A percentile compares a stretch with the other conserved stretches of the same genome.
Evolutionary conservation across 1,140 invertebrate species (phyloP).

Genomic region (Bombus consobrinus): DNA sequence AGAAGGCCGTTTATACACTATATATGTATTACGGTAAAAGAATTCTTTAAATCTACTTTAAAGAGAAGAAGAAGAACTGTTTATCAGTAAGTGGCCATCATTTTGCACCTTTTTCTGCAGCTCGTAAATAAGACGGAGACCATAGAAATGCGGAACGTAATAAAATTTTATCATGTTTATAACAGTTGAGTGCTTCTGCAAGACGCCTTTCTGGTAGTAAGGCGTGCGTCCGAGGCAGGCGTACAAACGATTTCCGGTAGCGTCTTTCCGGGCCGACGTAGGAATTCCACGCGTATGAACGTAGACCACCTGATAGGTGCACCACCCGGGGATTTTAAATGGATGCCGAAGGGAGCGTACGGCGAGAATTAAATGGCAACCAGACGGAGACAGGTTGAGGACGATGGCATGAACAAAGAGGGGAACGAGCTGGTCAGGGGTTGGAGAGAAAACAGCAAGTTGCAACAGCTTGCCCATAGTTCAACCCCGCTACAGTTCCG

Average conservation of each 20-base stretch:
- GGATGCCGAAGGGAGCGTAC: constrained; percentile 59
- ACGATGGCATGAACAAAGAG: constrained; percentile 37
- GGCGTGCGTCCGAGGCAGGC: constrained; percentile 3
- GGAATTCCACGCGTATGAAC: constrained; percentile 54
- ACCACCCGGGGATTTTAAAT: constrained; percentile 68
- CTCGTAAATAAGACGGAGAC: background rate
- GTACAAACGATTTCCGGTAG: constrained; percentile 51
- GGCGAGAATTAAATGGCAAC: constrained; percentile 65
- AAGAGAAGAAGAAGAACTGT: background rate
- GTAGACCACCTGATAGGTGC: constrained; percentile 46
- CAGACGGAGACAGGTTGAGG: constrained; percentile 45
- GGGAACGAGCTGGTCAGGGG: constrained; percentile 35
- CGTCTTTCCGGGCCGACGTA: constrained; percentile 34
- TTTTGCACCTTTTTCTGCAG: background rate
- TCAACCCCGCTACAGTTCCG: constrained; percentile 65
- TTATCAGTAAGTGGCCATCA: background rate
- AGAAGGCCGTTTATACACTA: no score
- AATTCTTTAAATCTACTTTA: background rate
- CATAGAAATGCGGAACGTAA: background rate
- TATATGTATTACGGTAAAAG: no score
- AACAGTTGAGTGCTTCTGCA: background rate
- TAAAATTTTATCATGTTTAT: constrained; percentile 28
- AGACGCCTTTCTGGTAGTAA: background rate
- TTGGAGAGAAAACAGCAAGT: constrained; percentile 67
- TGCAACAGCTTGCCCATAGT: constrained; percentile 80